Evolutionary conservation across 1,140 invertebrate genomes (phyloP).

Genomic region (Artemia franciscana): DNA sequence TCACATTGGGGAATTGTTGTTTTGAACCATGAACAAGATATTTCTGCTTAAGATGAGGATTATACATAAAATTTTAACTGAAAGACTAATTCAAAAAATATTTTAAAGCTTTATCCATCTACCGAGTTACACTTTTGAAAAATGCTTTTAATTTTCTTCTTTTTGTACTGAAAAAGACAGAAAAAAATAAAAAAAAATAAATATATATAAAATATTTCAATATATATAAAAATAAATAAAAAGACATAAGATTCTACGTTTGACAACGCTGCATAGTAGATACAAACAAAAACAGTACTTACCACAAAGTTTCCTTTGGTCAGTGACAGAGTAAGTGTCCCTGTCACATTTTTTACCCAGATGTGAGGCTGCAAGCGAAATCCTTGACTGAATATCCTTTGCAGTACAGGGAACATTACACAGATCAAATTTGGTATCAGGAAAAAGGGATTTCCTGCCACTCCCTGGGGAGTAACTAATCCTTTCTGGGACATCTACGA

Average conservation of each 20-base stretch:
- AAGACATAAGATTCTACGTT: background rate
- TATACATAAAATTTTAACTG: too few species aligned
- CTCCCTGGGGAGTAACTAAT: conserved; percentile 73
- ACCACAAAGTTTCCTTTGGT: conserved; percentile 73
- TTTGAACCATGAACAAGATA: too few species aligned
- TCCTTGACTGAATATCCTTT: conserved; percentile 32
- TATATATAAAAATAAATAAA: background rate
- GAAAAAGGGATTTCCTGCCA: conserved; percentile 52
- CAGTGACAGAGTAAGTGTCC: conserved; percentile 56
- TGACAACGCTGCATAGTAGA: background rate
- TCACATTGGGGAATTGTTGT: too few species aligned
- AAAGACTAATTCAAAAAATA: too few species aligned
- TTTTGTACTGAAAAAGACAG: background rate
- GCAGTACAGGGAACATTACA: conserved; percentile 55
- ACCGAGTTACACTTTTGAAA: too few species aligned
- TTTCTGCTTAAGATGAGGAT: too few species aligned
- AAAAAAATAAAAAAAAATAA: conserved; percentile 2
- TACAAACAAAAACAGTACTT: conserved; percentile 14
- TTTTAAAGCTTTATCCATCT: too few species aligned
- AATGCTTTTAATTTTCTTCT: background rate
- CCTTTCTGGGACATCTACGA: conserved; percentile 49
- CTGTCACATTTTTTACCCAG: conserved; percentile 76
- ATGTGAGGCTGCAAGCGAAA: conserved; percentile 50
- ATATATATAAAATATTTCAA: background rate
- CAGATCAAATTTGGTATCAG: conserved; percentile 56